Evolutionary conservation across 2,888 invertebrate genomes (phyloP).

Genomic region (Spialia ferax): DNA sequence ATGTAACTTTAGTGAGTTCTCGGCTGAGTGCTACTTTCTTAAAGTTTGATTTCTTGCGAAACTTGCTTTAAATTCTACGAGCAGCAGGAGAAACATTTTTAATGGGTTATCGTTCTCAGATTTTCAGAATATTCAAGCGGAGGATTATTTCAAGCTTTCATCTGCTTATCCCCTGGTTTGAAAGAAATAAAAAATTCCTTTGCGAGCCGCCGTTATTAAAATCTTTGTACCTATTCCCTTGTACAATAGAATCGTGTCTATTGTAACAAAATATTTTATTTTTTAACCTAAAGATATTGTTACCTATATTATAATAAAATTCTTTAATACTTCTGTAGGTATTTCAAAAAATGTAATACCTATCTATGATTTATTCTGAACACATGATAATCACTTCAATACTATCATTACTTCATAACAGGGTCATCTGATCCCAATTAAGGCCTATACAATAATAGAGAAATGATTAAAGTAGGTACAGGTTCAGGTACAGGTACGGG

Average conservation of each 20-base stretch:
- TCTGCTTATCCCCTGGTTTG: neutral
- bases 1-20: conserved; percentile 27
- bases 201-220: neutral
- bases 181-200: conserved; percentile 1
- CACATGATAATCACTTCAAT: neutral
- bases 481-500: too few species aligned
- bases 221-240: neutral
- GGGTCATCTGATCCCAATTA: too few species aligned
- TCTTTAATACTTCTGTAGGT: too few species aligned
- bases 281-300: too few species aligned
- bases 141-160: conserved; percentile 3
- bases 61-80: conserved; percentile 13
- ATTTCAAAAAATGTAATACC: too few species aligned
- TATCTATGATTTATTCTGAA: too few species aligned
- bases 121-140: conserved; percentile 7
- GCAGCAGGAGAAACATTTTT: conserved; percentile 9
- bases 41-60: conserved; percentile 24
- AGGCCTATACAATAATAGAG: too few species aligned
- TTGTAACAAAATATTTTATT: neutral
- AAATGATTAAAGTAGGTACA: too few species aligned
- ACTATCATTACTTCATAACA: too few species aligned
- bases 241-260: neutral
- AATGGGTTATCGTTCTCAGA: conserved; percentile 9
- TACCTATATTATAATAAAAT: too few species aligned
- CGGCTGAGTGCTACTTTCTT: conserved; percentile 8